A percentile compares a stretch with the other conserved stretches of the same genome.
phyloP scores from a whole-genome alignment of 2,797 vertebrate species.

The Tapera naevia region DNA sequence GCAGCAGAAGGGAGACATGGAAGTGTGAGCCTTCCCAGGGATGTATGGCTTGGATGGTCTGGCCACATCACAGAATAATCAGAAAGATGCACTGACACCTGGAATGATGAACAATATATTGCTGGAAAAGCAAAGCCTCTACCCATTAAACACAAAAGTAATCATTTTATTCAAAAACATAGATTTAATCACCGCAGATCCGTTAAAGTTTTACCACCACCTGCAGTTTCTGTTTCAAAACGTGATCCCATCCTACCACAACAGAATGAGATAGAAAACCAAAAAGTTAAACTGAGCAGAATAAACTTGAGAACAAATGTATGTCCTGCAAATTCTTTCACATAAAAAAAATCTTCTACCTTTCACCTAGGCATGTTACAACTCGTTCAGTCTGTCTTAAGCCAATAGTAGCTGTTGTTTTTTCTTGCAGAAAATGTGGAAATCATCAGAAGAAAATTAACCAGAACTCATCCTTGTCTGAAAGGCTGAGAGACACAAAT shows the following conservation, averaged over 20 bases:
- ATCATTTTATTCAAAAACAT: background rate
- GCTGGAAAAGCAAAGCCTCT: background rate
- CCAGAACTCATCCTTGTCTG: slow-evolving; percentile 47
- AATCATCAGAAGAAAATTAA: slow-evolving; percentile 67
- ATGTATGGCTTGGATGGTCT: background rate
- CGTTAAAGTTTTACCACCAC: background rate
- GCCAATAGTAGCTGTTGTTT: slow-evolving; percentile 39
- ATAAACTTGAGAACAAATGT: background rate
- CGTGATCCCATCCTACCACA: background rate
- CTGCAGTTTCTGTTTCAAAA: background rate
- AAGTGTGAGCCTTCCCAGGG: background rate
- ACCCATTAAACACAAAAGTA: background rate
- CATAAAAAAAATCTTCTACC: background rate
- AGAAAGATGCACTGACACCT: background rate
- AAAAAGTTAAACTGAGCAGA: background rate
- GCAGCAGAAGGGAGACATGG: background rate
- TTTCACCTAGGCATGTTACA: background rate
- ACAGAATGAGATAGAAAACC: background rate
- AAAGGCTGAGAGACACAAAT: slow-evolving; percentile 36
- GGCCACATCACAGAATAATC: accelerated
- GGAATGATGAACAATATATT: background rate
- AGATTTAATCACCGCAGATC: background rate
- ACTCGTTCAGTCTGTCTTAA: slow-evolving; percentile 54
- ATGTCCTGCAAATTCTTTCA: background rate
- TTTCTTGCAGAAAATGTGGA: slow-evolving; percentile 40